phyloP scores from a whole-genome alignment of 2,797 vertebrate genomes.

The Phrynocephalus forsythii region DNA sequence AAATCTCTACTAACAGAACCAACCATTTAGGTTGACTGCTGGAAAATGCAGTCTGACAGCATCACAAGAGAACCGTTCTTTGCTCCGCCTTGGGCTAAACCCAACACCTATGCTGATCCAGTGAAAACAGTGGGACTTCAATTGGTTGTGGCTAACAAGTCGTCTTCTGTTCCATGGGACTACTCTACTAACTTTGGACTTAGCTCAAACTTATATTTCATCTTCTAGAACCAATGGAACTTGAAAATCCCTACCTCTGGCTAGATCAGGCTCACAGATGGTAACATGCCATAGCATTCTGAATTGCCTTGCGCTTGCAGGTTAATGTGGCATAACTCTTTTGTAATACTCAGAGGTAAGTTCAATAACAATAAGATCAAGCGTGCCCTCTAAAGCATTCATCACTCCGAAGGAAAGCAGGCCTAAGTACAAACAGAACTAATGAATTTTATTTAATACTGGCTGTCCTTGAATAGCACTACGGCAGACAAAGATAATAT shows the following conservation, averaged over 20 bases:
- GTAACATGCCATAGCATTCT: slow-evolving; percentile 17
- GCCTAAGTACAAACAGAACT: slow-evolving; percentile 38
- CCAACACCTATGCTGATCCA: too few relatives aligned
- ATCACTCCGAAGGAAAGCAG: slow-evolving; percentile 16
- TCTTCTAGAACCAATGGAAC: not conserved
- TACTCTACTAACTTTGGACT: too few relatives aligned
- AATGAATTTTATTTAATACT: slow-evolving; percentile 35
- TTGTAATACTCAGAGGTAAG: slow-evolving; percentile 22
- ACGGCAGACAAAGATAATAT: slow-evolving; percentile 12
- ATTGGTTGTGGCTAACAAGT: too few relatives aligned
- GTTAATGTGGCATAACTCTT: slow-evolving; percentile 31
- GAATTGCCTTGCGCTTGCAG: slow-evolving; percentile 20
- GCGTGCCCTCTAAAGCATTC: slow-evolving; percentile 14
- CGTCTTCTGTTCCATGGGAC: too few relatives aligned
- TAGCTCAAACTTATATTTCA: not conserved
- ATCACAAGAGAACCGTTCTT: too few relatives aligned
- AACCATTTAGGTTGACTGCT: too few relatives aligned
- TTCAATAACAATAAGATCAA: not conserved
- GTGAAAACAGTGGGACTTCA: too few relatives aligned
- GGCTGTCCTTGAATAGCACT: slow-evolving; percentile 4
- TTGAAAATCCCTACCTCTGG: not conserved
- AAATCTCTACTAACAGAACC: too few relatives aligned
- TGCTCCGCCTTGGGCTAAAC: too few relatives aligned
- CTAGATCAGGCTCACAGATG: not conserved
- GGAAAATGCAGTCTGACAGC: too few relatives aligned